Conservation (phyloP, 2,888 invertebrate species). For the Drosophila borborema region DNA sequence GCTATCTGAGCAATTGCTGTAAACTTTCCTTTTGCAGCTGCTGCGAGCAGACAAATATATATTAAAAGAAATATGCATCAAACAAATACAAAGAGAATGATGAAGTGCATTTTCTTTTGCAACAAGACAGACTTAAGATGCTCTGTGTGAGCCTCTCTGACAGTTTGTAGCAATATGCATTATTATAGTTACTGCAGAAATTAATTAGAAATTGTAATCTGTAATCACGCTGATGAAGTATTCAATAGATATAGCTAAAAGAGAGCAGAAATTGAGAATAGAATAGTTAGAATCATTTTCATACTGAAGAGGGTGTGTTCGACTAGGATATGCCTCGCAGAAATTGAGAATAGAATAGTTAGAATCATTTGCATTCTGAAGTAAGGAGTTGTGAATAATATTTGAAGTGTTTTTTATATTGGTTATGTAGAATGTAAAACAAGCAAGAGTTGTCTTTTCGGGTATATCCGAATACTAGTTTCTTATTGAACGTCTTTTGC, state of each 20-base stretch:
- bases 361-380: too few relatives aligned
- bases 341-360: too few relatives aligned
- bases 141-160: neutral
- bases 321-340: too few relatives aligned
- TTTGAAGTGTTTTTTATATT: too few relatives aligned
- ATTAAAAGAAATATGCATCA: constrained; percentile 5
- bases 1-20: neutral
- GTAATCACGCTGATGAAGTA: neutral
- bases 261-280: neutral
- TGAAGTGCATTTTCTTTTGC: neutral
- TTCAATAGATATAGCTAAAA: neutral
- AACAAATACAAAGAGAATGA: constrained; percentile 2
- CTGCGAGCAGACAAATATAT: neutral
- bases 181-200: neutral
- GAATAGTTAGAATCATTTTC: neutral
- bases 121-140: neutral
- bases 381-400: too few relatives aligned
- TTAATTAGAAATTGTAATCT: neutral
- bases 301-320: neutral
- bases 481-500: too few relatives aligned
- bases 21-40: constrained; percentile 3
- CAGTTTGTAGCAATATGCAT: neutral
- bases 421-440: too few relatives aligned
- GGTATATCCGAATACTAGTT: too few relatives aligned
- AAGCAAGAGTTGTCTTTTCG: too few relatives aligned